Percentiles rank a stretch among this genome's conserved stretches.
These are phyloP conservation scores for Columbina picui DNA, from an alignment of 2,113 vertebrate species.

Conservation along the genomic window DNA sequence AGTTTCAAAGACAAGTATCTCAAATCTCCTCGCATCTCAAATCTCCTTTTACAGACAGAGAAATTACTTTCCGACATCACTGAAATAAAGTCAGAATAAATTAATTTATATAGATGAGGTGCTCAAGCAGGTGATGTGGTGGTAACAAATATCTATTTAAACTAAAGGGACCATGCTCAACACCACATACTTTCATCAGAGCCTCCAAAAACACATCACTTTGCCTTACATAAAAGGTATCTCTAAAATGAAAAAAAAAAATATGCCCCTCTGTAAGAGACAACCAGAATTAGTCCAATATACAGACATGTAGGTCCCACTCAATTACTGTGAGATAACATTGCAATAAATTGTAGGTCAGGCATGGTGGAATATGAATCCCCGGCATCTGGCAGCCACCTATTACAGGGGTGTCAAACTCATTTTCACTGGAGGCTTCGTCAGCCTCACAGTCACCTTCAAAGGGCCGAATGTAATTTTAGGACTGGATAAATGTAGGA, in stretches of 20 bases:
- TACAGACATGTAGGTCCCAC: not conserved
- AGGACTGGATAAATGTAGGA: no score
- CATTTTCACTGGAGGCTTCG: no score
- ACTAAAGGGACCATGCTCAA: not conserved
- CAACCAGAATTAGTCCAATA: not conserved
- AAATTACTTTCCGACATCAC: not conserved
- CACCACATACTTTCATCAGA: not conserved
- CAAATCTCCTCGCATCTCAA: not conserved
- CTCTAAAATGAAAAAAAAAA: not conserved
- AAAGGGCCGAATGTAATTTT: no score
- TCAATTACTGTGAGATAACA: not conserved
- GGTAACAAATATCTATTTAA: not conserved
- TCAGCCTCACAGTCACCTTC: no score
- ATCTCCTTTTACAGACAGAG: not conserved
- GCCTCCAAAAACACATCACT: not conserved
- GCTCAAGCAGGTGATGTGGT: not conserved
- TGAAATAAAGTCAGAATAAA: not conserved
- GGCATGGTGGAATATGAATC: not conserved
- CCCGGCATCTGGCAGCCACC: not conserved
- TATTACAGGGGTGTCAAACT: not conserved
- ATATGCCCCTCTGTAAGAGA: not conserved
- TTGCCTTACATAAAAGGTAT: not conserved
- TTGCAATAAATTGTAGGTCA: constrained; percentile 17
- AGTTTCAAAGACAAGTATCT: not conserved
- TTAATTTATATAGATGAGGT: not conserved